Base-by-base conservation (phyloP, 2,888 invertebrate species). In the Aproaerema taeniolella region DNA sequence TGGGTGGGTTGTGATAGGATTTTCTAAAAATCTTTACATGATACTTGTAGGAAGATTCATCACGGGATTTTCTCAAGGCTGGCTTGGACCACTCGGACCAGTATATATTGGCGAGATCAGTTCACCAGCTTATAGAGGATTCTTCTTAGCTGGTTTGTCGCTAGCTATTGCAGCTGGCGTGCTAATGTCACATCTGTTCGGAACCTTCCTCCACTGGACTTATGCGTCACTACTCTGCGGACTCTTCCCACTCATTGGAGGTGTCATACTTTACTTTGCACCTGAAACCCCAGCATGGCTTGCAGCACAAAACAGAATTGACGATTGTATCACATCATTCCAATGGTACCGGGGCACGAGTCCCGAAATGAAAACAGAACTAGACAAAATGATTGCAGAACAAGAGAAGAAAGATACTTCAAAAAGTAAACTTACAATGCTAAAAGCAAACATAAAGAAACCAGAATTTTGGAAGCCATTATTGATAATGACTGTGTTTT, bases 251-350 rank as follows among this genome's bases (percentile, higher is more conserved):
- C 50, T 89, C 2, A 41, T 88, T 1, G 87, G 87, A 43, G 86
- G 88, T 38, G 50, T 89, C 0, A 74, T 90, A 10, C 67, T 91
- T 11, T 74, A 85, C 14, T 87, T 88, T 13, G 79, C 90, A n/a
- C 91, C 90, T 0, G 93, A 93, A 70, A 89, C 92, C 14, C 93
- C 92, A 0, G 85, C 87, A 10, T 93, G 92, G 92, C 61, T 93
- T 20, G 87, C 91, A 3, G 87, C 89, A 2, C 90, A 88, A 51
- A 89, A 89, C 11, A 77, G 87, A 41, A 71, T 85, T 0, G 86
- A 87, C 2, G 88, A 90, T 45, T 92, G 92, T 1, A 77, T 89
- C 16, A 57, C 75, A 10, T 87, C 90, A 0, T 90, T 91, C 34
- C 77, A 88, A 45, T 91, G 89, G 87, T 89, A 91, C 48, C 79